Evolutionary conservation across 1,140 invertebrate genomes (phyloP).

Genomic region (Brachystomella parvula): DNA sequence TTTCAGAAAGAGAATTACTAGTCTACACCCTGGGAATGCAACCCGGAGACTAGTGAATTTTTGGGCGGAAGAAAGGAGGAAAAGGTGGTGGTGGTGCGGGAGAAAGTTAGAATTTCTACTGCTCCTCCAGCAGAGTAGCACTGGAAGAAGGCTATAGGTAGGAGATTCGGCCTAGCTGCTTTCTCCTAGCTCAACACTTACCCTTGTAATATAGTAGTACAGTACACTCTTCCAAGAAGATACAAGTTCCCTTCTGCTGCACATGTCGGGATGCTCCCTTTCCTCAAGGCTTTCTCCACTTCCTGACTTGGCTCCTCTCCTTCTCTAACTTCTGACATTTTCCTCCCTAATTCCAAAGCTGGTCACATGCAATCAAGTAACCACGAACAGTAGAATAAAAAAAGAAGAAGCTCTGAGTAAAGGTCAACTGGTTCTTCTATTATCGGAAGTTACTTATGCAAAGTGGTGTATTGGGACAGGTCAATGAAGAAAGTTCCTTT

Average conservation of each 20-base stretch:
- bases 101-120: no score
- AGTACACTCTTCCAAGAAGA: conserved; percentile 1
- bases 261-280: conserved; percentile 30
- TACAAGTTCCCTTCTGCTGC: background rate
- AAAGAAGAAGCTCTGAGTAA: background rate
- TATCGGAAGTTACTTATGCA: no score
- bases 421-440: background rate
- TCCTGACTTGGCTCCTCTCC: background rate
- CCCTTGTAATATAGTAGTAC: no score
- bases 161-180: background rate
- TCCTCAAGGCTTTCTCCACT: background rate
- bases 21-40: background rate
- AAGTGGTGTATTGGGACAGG: no score
- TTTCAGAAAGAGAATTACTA: conserved; percentile 25
- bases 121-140: conserved; percentile 7
- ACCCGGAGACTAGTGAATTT: background rate
- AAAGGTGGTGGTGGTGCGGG: background rate
- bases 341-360: background rate
- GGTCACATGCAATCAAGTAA: conserved; percentile 1
- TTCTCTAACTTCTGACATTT: conserved; percentile 30
- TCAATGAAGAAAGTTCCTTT: no score
- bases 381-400: background rate
- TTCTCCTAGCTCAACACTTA: background rate
- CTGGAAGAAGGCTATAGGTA: no score
- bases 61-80: background rate